Evolutionary conservation across 2,113 vertebrate species (phyloP), one percentile per base, ranked within the genome.

Genomic region (Chaetorhynchus papuensis): DNA sequence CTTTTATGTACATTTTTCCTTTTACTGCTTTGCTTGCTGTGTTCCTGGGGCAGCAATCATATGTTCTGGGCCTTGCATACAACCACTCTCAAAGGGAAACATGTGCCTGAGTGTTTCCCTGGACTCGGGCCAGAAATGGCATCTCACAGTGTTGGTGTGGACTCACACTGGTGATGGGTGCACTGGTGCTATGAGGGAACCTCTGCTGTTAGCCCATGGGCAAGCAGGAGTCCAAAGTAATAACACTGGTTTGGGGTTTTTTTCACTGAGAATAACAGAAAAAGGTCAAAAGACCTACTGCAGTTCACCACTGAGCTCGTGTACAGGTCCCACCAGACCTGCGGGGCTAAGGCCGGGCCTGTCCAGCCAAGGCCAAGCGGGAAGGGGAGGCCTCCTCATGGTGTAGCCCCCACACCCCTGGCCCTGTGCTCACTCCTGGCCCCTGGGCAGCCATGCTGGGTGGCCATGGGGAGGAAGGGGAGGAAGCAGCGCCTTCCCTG

Each of bases 281-380:
- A 7, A 60, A 78, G 28, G 21, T 12, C 28, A 56, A 54, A 80
- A 18, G 30, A 18, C 8, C 10, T 16, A 0, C 28, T 56, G 39
- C 12, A 33, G 6, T 45, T 75, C 11, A 3, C 11, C 9, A 2
- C 16, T 15, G 33, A 37, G 42, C 65, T 49, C 1, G 11, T 5
- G n/a, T 20, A 21, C 0, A 4, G 45, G n/a, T 39, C 14, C 15
- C 39, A 13, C 9, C 18, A 21, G 59, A 15, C n/a, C 39, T 15
- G 15, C 0, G 1, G 30, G 7, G 42, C 41, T 2, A 26, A 37
- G 61, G 28, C 60, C 0, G 0, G n/a, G 39, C 69, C 69, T 24
- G 74, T 8, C 23, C 0, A 1, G 4, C 7, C 0, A 0, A 12
- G 54, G 11, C 28, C 1, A 1, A 39, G 37, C 0, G 0, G 30